Conservation (phyloP, 2,888 invertebrate species). For the Myopa testacea region DNA sequence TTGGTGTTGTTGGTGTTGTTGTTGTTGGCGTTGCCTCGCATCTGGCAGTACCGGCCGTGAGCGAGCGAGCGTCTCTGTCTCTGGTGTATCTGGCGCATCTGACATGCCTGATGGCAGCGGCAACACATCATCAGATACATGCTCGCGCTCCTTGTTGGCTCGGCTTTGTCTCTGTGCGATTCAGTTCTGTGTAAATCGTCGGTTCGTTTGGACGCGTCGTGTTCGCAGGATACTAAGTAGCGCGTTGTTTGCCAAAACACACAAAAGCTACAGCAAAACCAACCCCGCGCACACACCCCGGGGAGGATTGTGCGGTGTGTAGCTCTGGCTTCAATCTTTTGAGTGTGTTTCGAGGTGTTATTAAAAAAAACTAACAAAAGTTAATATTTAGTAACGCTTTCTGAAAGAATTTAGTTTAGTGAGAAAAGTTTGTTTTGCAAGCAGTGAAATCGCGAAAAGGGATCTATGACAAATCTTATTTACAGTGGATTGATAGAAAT, state of each 20-base stretch:
- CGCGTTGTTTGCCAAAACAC: conserved; percentile 42
- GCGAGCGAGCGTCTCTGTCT: conserved; percentile 44
- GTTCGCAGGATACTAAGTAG: conserved; percentile 44
- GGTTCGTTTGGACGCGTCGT: conserved; percentile 64
- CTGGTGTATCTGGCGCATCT: conserved; percentile 49
- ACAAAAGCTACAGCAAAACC: conserved; percentile 20
- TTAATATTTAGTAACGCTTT: too few species aligned
- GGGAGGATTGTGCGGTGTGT: neutral
- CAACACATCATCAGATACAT: conserved; percentile 32
- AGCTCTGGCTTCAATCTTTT: neutral
- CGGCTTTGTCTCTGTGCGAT: conserved; percentile 41
- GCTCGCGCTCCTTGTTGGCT: conserved; percentile 12
- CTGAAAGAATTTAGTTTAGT: too few species aligned
- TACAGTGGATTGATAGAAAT: too few species aligned
- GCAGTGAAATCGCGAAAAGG: too few species aligned
- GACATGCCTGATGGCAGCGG: conserved; percentile 45
- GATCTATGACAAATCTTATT: too few species aligned
- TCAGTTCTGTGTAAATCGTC: conserved; percentile 66
- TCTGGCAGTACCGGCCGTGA: conserved; percentile 40
- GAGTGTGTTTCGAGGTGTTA: neutral
- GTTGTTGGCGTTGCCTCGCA: conserved; percentile 30
- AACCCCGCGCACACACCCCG: conserved; percentile 2
- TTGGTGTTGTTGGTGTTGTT: conserved; percentile 38
- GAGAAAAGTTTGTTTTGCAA: too few species aligned
- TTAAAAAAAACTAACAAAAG: conserved; percentile 16